Conservation (phyloP, 2,888 invertebrate species). For the Oligia fasciuncula region DNA sequence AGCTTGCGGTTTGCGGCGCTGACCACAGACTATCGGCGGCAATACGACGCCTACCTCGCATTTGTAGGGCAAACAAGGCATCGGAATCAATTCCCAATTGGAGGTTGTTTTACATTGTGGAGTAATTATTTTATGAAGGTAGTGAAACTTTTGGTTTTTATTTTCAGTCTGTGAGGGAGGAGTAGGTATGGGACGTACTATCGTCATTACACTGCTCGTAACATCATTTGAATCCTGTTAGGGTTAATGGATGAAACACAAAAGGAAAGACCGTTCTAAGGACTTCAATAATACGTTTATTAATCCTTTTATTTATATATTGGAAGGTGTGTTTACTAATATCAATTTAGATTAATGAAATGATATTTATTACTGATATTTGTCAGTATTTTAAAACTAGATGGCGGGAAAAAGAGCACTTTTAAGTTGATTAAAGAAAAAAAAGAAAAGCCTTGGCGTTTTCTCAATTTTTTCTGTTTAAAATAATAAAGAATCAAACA, state of each 20-base stretch:
- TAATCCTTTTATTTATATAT: too few relatives aligned
- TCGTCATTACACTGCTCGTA: too few relatives aligned
- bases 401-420: too few relatives aligned
- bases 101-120: slow-evolving; percentile 19
- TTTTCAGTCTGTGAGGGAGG: background rate
- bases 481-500: background rate
- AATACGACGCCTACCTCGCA: slow-evolving; percentile 78
- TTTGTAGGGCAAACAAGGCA: slow-evolving; percentile 76
- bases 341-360: too few relatives aligned
- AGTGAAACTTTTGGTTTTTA: background rate
- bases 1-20: slow-evolving; percentile 82
- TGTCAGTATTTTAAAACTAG: too few relatives aligned
- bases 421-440: background rate
- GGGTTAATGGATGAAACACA: too few relatives aligned
- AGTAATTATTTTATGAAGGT: background rate
- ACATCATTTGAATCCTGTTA: too few relatives aligned
- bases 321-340: too few relatives aligned
- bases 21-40: slow-evolving; percentile 81
- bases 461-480: background rate
- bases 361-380: too few relatives aligned
- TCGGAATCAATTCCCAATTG: slow-evolving; percentile 68
- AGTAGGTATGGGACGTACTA: background rate
- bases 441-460: background rate
- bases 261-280: too few relatives aligned
- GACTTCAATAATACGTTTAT: too few relatives aligned